A percentile compares a stretch with the other conserved stretches of the same genome.
Evolutionary conservation across 2,888 invertebrate genomes (phyloP).

Genomic region (Carpatolechia fugitivella): DNA sequence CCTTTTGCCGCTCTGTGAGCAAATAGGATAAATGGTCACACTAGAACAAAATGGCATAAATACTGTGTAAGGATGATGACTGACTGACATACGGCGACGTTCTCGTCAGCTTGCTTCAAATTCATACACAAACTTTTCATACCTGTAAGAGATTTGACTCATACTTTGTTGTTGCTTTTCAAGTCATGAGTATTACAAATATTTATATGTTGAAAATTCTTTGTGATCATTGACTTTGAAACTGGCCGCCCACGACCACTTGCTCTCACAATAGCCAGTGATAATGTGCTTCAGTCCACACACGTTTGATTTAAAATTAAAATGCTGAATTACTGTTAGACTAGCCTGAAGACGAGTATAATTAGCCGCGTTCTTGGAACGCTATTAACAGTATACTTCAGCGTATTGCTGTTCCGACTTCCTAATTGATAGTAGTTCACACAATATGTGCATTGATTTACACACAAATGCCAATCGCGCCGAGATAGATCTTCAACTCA

Average conservation of each 20-base stretch:
- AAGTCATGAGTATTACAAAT: constrained; percentile 11
- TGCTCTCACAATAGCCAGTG: constrained; percentile 7
- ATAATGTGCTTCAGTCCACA: constrained; percentile 14
- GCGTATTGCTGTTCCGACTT: constrained; percentile 29
- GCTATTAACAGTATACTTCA: constrained; percentile 24
- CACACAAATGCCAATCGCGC: constrained; percentile 36
- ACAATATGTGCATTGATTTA: constrained; percentile 39
- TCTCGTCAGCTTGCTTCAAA: not conserved
- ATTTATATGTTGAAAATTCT: constrained; percentile 13
- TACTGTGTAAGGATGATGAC: not conserved
- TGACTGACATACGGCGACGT: not conserved
- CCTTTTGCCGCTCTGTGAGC: constrained; percentile 43
- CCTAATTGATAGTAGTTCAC: constrained; percentile 22
- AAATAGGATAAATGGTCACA: constrained; percentile 33
- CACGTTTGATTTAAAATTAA: constrained; percentile 7
- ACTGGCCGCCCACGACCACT: constrained; percentile 15
- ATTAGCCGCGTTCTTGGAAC: constrained; percentile 5
- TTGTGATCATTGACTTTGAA: constrained; percentile 12
- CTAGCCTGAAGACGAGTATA: not conserved
- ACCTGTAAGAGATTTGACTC: too few relatives aligned
- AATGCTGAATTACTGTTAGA: not conserved
- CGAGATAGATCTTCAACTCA: constrained; percentile 47
- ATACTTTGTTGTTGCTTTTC: constrained; percentile 2
- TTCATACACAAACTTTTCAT: too few relatives aligned
- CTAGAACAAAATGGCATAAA: constrained; percentile 4